A percentile compares a stretch with the other conserved stretches of the same genome.
phyloP scores from a whole-genome alignment of 1,140 invertebrate species.

The Tribolium castaneum region DNA sequence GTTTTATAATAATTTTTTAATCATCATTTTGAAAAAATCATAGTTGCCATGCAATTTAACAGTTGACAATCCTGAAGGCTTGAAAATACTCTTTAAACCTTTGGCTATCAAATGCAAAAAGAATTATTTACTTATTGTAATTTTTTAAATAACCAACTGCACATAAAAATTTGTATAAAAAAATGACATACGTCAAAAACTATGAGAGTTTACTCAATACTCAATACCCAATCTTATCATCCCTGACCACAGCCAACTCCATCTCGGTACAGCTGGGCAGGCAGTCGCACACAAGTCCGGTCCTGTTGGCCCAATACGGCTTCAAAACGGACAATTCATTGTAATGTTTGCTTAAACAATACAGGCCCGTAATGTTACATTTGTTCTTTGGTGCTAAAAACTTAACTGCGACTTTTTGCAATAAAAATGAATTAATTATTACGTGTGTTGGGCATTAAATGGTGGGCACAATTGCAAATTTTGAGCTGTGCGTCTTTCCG shows the following conservation, averaged over 20 bases:
- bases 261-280: constrained; percentile 68
- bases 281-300: constrained; percentile 64
- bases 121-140: too few species aligned
- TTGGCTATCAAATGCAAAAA: too few species aligned
- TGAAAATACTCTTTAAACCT: too few species aligned
- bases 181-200: too few species aligned
- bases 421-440: constrained; percentile 31
- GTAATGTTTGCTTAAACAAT: constrained; percentile 72
- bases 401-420: constrained; percentile 1
- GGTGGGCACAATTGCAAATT: constrained; percentile 75
- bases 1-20: too few species aligned
- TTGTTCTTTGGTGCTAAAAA: constrained; percentile 47
- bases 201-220: too few species aligned
- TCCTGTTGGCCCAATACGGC: constrained; percentile 61
- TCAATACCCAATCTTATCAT: constrained; percentile 58
- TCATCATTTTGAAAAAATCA: too few species aligned
- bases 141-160: too few species aligned
- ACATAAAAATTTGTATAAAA: too few species aligned
- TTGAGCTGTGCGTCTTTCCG: constrained; percentile 71
- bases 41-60: too few species aligned
- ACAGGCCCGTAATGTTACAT: constrained; percentile 72
- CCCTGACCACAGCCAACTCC: constrained; percentile 62
- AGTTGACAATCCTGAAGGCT: too few species aligned
- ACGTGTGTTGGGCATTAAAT: constrained; percentile 72
- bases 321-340: constrained; percentile 72